Evolutionary conservation across 2,113 vertebrate genomes (phyloP).

Genomic region (Tychaedon coryphoeus): DNA sequence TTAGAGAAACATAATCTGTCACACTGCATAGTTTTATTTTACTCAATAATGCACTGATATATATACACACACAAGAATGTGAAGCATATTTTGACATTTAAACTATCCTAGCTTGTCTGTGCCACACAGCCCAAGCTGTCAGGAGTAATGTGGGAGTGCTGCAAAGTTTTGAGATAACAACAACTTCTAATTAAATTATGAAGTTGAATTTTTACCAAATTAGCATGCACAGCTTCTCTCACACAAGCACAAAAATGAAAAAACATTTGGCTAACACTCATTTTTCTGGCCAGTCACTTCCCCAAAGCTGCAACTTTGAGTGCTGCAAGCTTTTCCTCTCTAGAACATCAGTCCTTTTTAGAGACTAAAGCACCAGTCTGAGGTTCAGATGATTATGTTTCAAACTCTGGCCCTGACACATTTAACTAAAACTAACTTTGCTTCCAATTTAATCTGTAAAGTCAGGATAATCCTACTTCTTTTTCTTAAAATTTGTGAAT

Average conservation of each 20-base stretch:
- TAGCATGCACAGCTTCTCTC: not conserved
- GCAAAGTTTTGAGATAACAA: constrained; percentile 38
- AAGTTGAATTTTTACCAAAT: constrained; percentile 7
- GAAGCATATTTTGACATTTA: constrained; percentile 60
- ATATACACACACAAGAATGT: constrained; percentile 18
- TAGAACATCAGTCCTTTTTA: not conserved
- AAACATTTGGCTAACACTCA: constrained; percentile 5
- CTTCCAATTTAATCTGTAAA: not conserved
- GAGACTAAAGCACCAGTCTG: not conserved
- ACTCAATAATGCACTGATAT: constrained; percentile 5
- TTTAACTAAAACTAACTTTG: not conserved
- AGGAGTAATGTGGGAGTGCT: constrained; percentile 21
- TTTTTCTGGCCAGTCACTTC: not conserved
- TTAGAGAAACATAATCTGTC: constrained; percentile 22
- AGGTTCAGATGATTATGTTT: not conserved
- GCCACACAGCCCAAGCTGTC: constrained; percentile 35
- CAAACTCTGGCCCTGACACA: not conserved
- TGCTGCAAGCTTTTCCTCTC: not conserved
- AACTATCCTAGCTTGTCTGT: constrained; percentile 18
- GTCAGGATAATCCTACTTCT: not conserved
- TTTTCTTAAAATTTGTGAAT: not conserved
- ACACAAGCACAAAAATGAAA: not conserved
- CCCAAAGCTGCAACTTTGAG: not conserved
- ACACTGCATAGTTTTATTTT: not conserved
- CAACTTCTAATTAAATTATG: constrained; percentile 33